Percentiles rank a stretch among this genome's conserved stretches.
Conservation (phyloP, 2,113 vertebrate species). For the Eolophus roseicapilla region DNA sequence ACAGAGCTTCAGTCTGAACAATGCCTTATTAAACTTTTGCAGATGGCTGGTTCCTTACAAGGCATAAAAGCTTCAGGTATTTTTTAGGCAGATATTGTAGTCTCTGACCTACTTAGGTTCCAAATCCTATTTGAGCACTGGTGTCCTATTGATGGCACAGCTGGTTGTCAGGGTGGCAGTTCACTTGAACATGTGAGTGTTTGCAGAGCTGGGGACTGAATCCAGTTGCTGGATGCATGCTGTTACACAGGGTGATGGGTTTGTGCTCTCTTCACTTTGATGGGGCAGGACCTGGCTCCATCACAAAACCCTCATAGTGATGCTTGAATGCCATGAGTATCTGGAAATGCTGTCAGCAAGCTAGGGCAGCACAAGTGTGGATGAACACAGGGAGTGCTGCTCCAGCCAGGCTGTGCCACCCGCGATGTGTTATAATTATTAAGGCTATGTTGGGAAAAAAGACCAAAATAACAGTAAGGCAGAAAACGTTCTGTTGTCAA, state of each 20-base stretch:
- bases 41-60: background rate
- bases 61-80: background rate
- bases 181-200: background rate
- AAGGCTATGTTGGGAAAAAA: background rate
- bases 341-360: background rate
- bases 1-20: background rate
- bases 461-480: background rate
- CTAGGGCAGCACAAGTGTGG: rapidly evolving
- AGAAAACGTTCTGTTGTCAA: slow-evolving; percentile 23
- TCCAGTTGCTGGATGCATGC: background rate
- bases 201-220: background rate
- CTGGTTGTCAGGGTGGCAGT: background rate
- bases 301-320: rapidly evolving
- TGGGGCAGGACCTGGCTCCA: background rate
- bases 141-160: background rate
- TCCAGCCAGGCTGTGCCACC: background rate
- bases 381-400: background rate
- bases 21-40: slow-evolving; percentile 17
- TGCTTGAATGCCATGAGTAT: background rate
- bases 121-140: slow-evolving; percentile 20
- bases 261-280: background rate
- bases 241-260: background rate
- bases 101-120: slow-evolving; percentile 30
- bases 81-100: background rate
- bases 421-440: background rate